phyloP scores from a whole-genome alignment of 2,113 vertebrate species.

The Nanorana parkeri region DNA sequence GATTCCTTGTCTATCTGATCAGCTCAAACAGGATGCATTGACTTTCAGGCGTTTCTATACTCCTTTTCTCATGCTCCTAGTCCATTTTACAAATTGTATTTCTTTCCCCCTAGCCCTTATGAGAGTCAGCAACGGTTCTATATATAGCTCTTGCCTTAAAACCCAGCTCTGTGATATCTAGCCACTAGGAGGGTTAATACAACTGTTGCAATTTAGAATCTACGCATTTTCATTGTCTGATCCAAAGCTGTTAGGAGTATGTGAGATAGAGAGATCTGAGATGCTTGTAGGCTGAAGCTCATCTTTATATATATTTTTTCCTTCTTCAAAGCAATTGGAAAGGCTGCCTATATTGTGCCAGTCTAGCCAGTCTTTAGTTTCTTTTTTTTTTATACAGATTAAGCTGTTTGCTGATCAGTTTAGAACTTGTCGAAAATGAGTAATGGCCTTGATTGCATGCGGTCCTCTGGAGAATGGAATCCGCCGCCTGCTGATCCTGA shows the following conservation, averaged over 20 bases:
- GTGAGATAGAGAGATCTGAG: neutral
- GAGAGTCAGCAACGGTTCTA: conserved; percentile 8
- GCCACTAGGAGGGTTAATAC: conserved; percentile 26
- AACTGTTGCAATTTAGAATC: conserved; percentile 56
- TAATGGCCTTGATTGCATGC: conserved; percentile 48
- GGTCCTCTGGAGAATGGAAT: conserved; percentile 28
- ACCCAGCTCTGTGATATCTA: conserved; percentile 11
- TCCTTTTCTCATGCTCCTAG: neutral
- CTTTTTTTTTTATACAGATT: conserved; percentile 34
- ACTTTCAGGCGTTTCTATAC: neutral
- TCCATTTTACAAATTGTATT: conserved; percentile 12
- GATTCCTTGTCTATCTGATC: neutral
- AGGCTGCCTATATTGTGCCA: neutral
- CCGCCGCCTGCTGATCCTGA: neutral
- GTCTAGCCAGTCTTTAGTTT: conserved; percentile 7
- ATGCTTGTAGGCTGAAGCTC: conserved; percentile 25
- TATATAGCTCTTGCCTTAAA: conserved; percentile 17
- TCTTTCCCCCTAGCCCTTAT: neutral
- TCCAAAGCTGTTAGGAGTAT: conserved; percentile 23
- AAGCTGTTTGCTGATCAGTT: conserved; percentile 58
- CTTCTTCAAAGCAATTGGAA: conserved; percentile 9
- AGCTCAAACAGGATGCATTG: neutral
- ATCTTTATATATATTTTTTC: neutral
- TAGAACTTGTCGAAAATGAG: conserved; percentile 60
- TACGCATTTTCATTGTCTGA: conserved; percentile 32